These are phyloP conservation scores for Ptilonorhynchus violaceus DNA, from an alignment of 2,113 vertebrate species.

Conservation along the genomic window DNA sequence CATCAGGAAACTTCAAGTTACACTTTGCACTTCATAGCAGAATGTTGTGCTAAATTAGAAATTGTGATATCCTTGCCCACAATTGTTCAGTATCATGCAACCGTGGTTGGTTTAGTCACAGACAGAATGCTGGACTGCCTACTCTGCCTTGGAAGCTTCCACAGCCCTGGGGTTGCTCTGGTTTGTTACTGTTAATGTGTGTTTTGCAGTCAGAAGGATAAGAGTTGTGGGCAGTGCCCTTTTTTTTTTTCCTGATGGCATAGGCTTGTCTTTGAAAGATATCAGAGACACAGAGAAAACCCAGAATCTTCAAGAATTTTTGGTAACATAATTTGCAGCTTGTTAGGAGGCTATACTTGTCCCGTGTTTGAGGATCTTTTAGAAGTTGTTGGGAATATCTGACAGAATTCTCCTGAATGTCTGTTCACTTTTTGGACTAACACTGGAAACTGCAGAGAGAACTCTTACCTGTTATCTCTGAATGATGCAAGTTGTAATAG, in stretches of 20 bases:
- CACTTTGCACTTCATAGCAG: conserved; percentile 37
- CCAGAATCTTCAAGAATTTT: not conserved
- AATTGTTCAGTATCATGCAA: not conserved
- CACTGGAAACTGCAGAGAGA: not conserved
- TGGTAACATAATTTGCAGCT: not conserved
- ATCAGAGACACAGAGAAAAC: not conserved
- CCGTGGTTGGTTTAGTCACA: conserved; percentile 46
- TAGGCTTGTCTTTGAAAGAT: not conserved
- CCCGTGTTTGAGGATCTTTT: not conserved
- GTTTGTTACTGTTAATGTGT: not conserved
- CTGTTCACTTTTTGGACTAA: not conserved
- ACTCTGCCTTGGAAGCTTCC: not conserved
- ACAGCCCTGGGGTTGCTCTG: not conserved
- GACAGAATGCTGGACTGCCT: conserved; percentile 9
- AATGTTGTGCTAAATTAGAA: conserved; percentile 51
- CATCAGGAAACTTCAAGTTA: conserved; percentile 30
- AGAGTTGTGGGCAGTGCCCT: not conserved
- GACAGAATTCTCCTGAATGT: not conserved
- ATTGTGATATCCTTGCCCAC: conserved; percentile 40
- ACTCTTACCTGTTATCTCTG: not conserved
- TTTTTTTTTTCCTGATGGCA: not conserved
- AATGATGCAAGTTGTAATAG: not conserved
- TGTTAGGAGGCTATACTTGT: not conserved
- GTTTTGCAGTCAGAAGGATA: not conserved
- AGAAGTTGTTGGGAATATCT: not conserved